Percentiles rank a stretch among this genome's conserved stretches.
Evolutionary conservation across 2,113 vertebrate genomes (phyloP).

Genomic region (Aegypius monachus): DNA sequence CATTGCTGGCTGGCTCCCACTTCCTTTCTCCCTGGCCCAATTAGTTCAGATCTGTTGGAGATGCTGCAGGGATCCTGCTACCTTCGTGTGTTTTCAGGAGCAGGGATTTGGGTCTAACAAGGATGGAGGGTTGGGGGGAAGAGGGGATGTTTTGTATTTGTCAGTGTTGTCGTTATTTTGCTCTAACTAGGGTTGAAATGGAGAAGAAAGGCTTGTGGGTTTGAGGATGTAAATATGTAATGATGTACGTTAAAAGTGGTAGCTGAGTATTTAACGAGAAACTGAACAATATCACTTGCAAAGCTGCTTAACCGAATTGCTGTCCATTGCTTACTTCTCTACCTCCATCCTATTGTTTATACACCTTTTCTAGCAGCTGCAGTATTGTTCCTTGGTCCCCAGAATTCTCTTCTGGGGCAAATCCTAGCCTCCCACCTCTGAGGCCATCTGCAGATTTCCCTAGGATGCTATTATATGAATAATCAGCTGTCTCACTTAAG

Average conservation of each 20-base stretch:
- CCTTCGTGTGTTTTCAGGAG: not conserved
- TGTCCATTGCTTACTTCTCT: not conserved
- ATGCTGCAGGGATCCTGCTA: not conserved
- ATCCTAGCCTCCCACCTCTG: not conserved
- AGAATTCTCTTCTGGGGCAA: not conserved
- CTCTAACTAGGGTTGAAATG: not conserved
- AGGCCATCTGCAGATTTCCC: not conserved
- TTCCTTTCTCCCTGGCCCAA: not conserved
- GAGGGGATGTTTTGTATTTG: not conserved
- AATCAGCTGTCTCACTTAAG: conserved; percentile 4
- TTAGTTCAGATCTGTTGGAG: not conserved
- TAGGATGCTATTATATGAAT: not conserved
- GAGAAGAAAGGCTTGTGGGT: not conserved
- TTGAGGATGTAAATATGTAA: not conserved
- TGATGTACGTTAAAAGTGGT: not conserved
- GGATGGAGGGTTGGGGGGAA: not conserved
- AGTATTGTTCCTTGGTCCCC: not conserved
- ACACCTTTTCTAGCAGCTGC: not conserved
- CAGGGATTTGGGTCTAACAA: not conserved
- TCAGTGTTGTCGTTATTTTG: not conserved
- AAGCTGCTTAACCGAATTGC: not conserved
- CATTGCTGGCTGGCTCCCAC: not conserved
- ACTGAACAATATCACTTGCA: not conserved
- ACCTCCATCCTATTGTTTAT: not conserved
- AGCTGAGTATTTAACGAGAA: not conserved